Evolutionary conservation across 2,113 vertebrate genomes (phyloP).

Genomic region (Nannospalax galili): DNA sequence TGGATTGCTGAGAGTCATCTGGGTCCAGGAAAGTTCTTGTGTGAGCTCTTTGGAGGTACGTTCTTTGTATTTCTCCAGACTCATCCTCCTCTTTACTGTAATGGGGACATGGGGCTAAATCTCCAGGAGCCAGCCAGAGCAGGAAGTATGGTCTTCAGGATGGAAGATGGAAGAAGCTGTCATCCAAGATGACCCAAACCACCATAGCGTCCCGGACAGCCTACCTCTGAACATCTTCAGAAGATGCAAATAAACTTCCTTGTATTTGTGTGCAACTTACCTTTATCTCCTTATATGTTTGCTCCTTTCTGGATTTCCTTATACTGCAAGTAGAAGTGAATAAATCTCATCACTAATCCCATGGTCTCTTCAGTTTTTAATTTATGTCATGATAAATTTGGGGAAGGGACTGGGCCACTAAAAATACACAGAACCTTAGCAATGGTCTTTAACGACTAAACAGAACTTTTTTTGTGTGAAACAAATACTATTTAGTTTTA

Average conservation of each 20-base stretch:
- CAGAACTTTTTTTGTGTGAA: background rate
- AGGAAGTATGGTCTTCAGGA: background rate
- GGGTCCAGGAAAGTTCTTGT: background rate
- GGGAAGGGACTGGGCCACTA: background rate
- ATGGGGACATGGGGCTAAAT: background rate
- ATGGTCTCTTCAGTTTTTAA: background rate
- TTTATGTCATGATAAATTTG: background rate
- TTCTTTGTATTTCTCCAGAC: constrained; percentile 26
- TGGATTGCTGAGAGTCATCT: background rate
- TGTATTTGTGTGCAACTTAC: constrained; percentile 33
- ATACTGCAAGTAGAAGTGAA: background rate
- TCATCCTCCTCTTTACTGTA: constrained; percentile 16
- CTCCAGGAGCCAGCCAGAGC: background rate
- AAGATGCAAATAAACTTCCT: constrained; percentile 54
- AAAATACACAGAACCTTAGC: background rate
- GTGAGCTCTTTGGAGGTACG: background rate
- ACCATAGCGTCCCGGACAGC: background rate
- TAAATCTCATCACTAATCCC: background rate
- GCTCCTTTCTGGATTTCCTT: background rate
- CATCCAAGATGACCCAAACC: background rate
- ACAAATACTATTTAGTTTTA: background rate
- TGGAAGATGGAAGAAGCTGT: constrained; percentile 1
- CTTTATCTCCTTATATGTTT: background rate
- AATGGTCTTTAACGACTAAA: background rate
- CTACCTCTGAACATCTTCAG: background rate